These are phyloP conservation scores for Lordiphosa fenestrarum DNA, from an alignment of 2,888 invertebrate species.

Conservation along the genomic window DNA sequence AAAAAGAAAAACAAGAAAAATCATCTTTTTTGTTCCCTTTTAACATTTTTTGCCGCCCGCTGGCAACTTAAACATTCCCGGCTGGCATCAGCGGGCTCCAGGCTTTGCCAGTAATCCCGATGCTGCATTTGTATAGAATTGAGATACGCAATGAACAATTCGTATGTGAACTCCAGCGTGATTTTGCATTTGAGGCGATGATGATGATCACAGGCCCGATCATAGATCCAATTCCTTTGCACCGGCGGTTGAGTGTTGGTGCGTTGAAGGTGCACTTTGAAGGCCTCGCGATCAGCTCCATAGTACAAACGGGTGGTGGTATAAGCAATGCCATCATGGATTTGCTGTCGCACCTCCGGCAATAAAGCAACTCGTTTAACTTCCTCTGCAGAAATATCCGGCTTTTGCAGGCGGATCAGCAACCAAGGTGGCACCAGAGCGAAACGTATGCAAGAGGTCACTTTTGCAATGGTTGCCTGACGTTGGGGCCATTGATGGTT, in stretches of 20 bases:
- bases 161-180: constrained; percentile 64
- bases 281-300: constrained; percentile 85
- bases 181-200: constrained; percentile 74
- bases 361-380: constrained; percentile 86
- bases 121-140: constrained; percentile 66
- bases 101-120: constrained; percentile 73
- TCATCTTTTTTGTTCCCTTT: too few species aligned
- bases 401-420: constrained; percentile 87
- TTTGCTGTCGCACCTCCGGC: constrained; percentile 87
- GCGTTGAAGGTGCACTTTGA: constrained; percentile 85
- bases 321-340: constrained; percentile 89
- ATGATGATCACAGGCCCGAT: constrained; percentile 79
- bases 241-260: constrained; percentile 86
- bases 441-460: constrained; percentile 88
- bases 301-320: constrained; percentile 90
- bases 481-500: constrained; percentile 86
- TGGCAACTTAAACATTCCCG: constrained; percentile 26
- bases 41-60: not conserved
- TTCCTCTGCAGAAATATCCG: constrained; percentile 86
- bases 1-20: too few species aligned
- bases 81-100: constrained; percentile 31
- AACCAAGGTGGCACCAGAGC: constrained; percentile 91
- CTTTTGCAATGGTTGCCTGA: constrained; percentile 82
- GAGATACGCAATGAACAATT: constrained; percentile 73
- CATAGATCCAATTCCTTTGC: constrained; percentile 88